Conservation (phyloP, 2,113 vertebrate species). For the Uria lomvia region DNA sequence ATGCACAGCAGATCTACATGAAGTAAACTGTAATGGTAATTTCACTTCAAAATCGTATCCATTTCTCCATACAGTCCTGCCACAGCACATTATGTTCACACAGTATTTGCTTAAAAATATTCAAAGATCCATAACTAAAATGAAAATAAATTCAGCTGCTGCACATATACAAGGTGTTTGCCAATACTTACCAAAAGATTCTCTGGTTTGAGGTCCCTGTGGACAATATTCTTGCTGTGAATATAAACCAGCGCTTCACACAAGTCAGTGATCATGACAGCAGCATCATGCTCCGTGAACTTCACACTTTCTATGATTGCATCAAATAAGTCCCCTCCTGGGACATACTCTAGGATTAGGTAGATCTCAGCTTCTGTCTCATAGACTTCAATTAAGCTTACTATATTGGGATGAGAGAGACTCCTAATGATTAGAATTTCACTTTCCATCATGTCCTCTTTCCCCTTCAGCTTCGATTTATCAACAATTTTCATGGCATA, state of each 20-base stretch:
- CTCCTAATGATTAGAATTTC: constrained; percentile 89
- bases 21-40: neutral
- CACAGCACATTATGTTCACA: neutral
- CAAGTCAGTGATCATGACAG: constrained; percentile 87
- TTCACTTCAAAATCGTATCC: neutral
- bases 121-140: neutral
- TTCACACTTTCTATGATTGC: constrained; percentile 88
- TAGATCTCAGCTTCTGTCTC: constrained; percentile 86
- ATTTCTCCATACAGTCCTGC: neutral
- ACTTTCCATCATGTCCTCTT: constrained; percentile 94
- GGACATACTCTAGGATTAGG: constrained; percentile 91
- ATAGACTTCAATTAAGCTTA: constrained; percentile 87
- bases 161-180: neutral
- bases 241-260: constrained; percentile 90
- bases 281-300: constrained; percentile 85
- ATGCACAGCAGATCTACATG: neutral
- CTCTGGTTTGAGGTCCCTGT: constrained; percentile 96
- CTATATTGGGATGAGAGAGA: constrained; percentile 89
- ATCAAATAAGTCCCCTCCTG: constrained; percentile 94
- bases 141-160: neutral
- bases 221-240: constrained; percentile 89
- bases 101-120: neutral
- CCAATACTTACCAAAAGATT: constrained; percentile 87
- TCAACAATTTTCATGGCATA: constrained; percentile 93
- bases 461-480: constrained; percentile 88